Base-by-base conservation (phyloP, 1,140 invertebrate species). In the Saxidomus purpurata region DNA sequence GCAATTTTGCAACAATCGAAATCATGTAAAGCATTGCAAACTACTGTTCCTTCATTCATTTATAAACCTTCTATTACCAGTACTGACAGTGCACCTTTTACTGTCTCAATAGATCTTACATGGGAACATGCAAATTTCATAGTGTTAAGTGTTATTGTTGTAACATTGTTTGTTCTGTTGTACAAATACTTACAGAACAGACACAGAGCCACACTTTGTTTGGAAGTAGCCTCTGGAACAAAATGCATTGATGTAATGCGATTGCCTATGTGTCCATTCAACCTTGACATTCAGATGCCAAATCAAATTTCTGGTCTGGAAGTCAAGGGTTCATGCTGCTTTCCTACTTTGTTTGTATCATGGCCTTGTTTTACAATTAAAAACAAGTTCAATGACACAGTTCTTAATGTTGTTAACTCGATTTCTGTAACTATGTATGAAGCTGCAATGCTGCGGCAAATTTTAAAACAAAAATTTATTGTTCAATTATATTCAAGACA, bases 41-140 rank as follows among this genome's bases (percentile, higher is more conserved):
- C 59, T 22, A 49, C 19, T 9, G 4, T 83, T 0, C 81, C 81
- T 8, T 83, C 81, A 63, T 83, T 83, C 38, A 49, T 83, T 25
- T 83, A 83, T 69, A 49, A 43, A 55, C 2, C 43, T 17, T 13
- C 34, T 15, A 13, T 3, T 40, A 40, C 34, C 3, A 2, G 4
- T 38, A 15, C 4, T 22, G 11, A 49, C 2, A 77, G 13, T 43
- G 43, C 4, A 43, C 43, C 43, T 43, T 43, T 43, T 15, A 43
- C 43, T 43, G 15, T 43, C 4, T 8, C 8, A 3, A 3, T 55
- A 19, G 61, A 31, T 31, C 17, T 67, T 8, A 67, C 61, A 67
- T 67, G 61, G n/a, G n/a, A 71, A 40, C 67, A 71, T 40, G 67
- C 67, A 2, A 71, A 71, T 40, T 71, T 71, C 22, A 71, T 71